Evolutionary conservation across 2,113 vertebrate species (phyloP).

Genomic region (Polyodon spathula): DNA sequence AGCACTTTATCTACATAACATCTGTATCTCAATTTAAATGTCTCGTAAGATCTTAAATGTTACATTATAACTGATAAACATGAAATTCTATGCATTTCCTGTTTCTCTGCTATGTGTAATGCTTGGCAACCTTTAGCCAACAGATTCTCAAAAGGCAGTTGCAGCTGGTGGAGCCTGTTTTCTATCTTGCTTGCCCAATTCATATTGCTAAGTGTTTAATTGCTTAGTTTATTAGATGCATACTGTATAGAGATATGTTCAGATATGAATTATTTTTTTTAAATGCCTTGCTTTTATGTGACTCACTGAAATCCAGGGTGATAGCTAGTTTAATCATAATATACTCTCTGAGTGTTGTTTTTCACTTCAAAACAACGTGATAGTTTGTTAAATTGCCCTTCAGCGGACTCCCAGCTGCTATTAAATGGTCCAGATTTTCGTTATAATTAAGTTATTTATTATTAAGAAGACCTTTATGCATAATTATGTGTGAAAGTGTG

Average conservation of each 20-base stretch:
- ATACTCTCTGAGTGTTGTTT: slow-evolving; percentile 50
- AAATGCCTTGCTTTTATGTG: too few species aligned
- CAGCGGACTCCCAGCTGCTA: slow-evolving; percentile 39
- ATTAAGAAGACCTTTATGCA: too few species aligned
- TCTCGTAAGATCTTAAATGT: slow-evolving; percentile 46
- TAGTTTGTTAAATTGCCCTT: slow-evolving; percentile 48
- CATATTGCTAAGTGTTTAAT: slow-evolving; percentile 36
- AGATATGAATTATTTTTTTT: too few species aligned
- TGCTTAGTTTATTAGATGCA: slow-evolving; percentile 41
- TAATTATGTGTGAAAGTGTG: slow-evolving; percentile 39
- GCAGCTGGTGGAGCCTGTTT: slow-evolving; percentile 33
- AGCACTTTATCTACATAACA: slow-evolving; percentile 15
- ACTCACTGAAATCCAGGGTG: slow-evolving; percentile 47
- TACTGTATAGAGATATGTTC: too few species aligned
- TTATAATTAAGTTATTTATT: too few species aligned
- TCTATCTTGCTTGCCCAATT: slow-evolving; percentile 36
- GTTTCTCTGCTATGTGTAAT: slow-evolving; percentile 36
- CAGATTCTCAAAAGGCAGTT: slow-evolving; percentile 41
- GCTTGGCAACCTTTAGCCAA: slow-evolving; percentile 47
- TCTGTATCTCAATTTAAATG: slow-evolving; percentile 28
- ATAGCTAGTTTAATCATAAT: slow-evolving; percentile 42
- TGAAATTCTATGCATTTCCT: slow-evolving; percentile 34
- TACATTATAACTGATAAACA: slow-evolving; percentile 46
- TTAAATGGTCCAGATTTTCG: too few species aligned
- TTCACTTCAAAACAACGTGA: too few species aligned